Evolutionary conservation across 2,113 vertebrate genomes (phyloP), one percentile per base, ranked within the genome.

Genomic region (Monarcha castaneiventris): DNA sequence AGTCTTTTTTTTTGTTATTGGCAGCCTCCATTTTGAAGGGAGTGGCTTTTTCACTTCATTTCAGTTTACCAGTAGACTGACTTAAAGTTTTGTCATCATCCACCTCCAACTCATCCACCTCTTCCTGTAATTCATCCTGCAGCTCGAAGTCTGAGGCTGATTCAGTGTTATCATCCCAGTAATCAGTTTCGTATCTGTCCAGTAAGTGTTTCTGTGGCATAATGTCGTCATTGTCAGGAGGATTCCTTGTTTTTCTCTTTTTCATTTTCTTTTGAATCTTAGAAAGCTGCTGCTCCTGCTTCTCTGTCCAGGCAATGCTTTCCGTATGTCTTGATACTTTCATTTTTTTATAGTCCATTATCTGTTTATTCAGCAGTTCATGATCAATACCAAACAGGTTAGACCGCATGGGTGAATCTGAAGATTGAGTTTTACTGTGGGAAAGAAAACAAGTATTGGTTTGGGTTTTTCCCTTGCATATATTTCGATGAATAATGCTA

Each of bases 341-440:
- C 96, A 90, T 84, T 94, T 94, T 98, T 96, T 98, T 98, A 74
- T 98, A 98, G 29, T 98, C 98, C 91, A 96, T 84, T 59, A 99
- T 98, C 94, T 98, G 98, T 90, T 97, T 98, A 85, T 97, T 97
- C 66, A 99, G 97, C 2, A 97, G 96, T 33, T 98, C 97, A 7
- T 98, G 99, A 87, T 99, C 97, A 16, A 99, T 94, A 55, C 98
- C 98, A 90, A 98, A 98, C 51, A 98, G 76, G 63, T 96, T 93
- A 6, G 44, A 21, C 10, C 1, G 16, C 27, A 73, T 2, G 4
- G 92, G 27, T 26, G 91, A 81, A 80, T 87, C 97, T 33, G 83
- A 68, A 51, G 87, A 44, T 5, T 68, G 13, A 46, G 89, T 4
- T 62, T 97, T 39, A 52, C 98, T 98, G 95, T 46, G 20, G 66